Evolutionary conservation across 2,113 vertebrate species (phyloP).

Genomic region (Lagopus leucura): DNA sequence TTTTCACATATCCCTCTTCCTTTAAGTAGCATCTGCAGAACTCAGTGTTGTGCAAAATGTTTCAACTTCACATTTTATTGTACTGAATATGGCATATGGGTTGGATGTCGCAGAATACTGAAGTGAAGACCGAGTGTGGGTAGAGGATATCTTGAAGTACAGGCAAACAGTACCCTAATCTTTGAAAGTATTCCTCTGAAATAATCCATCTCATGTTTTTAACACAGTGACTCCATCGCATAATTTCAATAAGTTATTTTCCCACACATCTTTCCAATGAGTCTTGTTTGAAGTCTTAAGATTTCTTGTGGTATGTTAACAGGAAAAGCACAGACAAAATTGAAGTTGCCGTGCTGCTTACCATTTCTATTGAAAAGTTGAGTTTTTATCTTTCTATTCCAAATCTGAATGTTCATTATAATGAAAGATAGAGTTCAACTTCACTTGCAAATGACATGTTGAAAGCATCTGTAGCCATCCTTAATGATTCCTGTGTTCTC

Average conservation of each 20-base stretch:
- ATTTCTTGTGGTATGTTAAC: background rate
- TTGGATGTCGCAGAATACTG: background rate
- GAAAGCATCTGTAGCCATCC: background rate
- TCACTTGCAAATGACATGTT: background rate
- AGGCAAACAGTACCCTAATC: background rate
- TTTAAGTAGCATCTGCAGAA: background rate
- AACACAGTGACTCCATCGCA: background rate
- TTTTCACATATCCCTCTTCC: background rate
- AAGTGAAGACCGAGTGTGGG: background rate
- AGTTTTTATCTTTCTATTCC: background rate
- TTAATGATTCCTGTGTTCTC: background rate
- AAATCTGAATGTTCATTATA: slow-evolving; percentile 9
- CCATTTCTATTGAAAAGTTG: background rate
- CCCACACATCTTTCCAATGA: background rate
- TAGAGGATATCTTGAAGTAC: background rate
- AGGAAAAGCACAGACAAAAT: background rate
- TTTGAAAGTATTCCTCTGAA: background rate
- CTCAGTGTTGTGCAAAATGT: background rate
- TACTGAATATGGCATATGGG: background rate
- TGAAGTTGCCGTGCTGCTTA: background rate
- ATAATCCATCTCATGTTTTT: background rate
- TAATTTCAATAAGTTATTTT: background rate
- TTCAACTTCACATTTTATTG: slow-evolving; percentile 16
- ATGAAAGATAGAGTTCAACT: background rate
- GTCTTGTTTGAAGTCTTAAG: background rate